Evolutionary conservation across 2,797 vertebrate species (phyloP).

Genomic region (Nannoperca obscura): DNA sequence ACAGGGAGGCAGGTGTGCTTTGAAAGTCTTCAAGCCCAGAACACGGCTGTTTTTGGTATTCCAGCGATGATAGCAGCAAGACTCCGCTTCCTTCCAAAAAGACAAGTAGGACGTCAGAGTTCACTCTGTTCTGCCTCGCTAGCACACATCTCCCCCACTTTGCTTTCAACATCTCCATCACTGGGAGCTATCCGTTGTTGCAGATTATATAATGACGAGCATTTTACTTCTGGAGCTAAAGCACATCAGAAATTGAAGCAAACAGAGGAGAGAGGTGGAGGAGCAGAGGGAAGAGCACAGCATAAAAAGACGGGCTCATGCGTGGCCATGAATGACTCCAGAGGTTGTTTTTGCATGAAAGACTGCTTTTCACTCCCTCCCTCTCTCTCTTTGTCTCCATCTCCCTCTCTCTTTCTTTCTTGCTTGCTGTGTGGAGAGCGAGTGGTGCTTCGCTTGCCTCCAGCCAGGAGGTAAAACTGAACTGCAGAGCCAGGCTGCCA

Average conservation of each 20-base stretch:
- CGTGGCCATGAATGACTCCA: constrained; percentile 80
- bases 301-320: constrained; percentile 71
- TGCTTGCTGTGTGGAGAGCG: constrained; percentile 74
- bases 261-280: constrained; percentile 65
- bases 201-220: constrained; percentile 84
- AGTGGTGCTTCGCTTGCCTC: constrained; percentile 83
- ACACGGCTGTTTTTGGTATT: constrained; percentile 69
- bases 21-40: constrained; percentile 67
- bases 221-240: constrained; percentile 78
- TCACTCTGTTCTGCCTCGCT: constrained; percentile 71
- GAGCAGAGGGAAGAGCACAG: constrained; percentile 54
- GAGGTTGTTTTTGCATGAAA: constrained; percentile 86
- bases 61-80: constrained; percentile 68
- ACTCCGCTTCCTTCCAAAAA: constrained; percentile 72
- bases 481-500: constrained; percentile 83
- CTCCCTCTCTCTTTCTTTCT: constrained; percentile 63
- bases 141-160: constrained; percentile 71
- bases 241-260: constrained; percentile 73
- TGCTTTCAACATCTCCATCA: constrained; percentile 78
- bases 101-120: constrained; percentile 71
- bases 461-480: constrained; percentile 87
- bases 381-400: constrained; percentile 68
- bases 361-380: constrained; percentile 66
- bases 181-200: constrained; percentile 76
- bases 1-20: constrained; percentile 66